phyloP scores from a whole-genome alignment of 1,140 invertebrate genomes.

The Octopus sinensis region DNA sequence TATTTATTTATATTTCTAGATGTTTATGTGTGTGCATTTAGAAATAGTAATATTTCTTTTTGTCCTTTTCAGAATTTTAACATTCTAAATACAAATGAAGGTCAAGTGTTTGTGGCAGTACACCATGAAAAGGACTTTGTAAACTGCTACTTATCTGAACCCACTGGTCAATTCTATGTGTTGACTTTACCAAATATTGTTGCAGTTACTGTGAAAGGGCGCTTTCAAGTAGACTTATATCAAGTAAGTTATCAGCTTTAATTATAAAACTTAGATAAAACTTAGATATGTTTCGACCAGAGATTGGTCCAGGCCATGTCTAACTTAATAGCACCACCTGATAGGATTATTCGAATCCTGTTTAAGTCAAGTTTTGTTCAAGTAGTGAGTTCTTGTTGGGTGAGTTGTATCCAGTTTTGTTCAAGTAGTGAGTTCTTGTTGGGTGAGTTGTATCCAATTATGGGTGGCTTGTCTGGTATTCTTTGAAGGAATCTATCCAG shows the following conservation, averaged over 20 bases:
- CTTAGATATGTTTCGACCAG: no score
- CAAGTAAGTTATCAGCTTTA: conserved; percentile 23
- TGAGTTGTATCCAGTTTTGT: no score
- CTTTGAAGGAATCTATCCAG: no score
- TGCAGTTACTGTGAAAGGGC: conserved; percentile 39
- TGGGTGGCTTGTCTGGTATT: no score
- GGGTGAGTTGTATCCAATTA: no score
- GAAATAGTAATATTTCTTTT: neutral
- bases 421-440: no score
- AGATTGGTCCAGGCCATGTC: no score
- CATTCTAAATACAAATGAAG: conserved; percentile 76
- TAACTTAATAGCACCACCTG: no score
- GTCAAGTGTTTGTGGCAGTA: conserved; percentile 74
- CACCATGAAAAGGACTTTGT: conserved; percentile 71
- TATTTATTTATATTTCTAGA: neutral
- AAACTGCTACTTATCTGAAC: conserved; percentile 69
- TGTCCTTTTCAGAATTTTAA: conserved; percentile 65
- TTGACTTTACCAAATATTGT: conserved; percentile 76
- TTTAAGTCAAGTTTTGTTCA: no score
- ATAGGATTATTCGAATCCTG: no score
- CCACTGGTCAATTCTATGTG: conserved; percentile 63
- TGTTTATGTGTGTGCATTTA: neutral
- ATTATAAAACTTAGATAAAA: no score
- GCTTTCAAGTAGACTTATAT: conserved; percentile 37
- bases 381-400: no score